These are phyloP conservation scores for Dryomyza anilis DNA, from an alignment of 2,888 invertebrate genomes.

Conservation along the genomic window DNA sequence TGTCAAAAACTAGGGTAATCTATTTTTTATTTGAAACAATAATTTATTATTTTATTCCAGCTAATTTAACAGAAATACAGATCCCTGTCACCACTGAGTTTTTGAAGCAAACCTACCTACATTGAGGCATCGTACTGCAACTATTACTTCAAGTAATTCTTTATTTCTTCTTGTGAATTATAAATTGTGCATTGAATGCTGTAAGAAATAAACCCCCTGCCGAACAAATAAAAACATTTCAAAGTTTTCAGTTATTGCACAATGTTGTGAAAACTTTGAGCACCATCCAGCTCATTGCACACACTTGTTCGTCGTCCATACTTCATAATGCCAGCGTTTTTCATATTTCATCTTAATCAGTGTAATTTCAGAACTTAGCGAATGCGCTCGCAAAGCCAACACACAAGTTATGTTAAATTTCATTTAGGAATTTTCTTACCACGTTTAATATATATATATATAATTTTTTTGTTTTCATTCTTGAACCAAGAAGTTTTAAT, in stretches of 20 bases:
- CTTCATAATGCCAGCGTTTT: too few relatives aligned
- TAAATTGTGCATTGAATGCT: background rate
- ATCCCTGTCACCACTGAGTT: conserved; percentile 1
- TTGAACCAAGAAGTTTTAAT: too few relatives aligned
- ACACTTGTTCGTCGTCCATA: too few relatives aligned
- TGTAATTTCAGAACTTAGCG: background rate
- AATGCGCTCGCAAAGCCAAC: background rate
- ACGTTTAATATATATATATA: too few relatives aligned
- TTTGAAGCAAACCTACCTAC: too few relatives aligned
- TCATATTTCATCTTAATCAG: conserved; percentile 16
- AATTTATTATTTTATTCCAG: conserved; percentile 6
- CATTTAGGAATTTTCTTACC: too few relatives aligned
- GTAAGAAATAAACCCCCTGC: too few relatives aligned
- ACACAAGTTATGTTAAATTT: background rate
- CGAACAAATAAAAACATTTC: background rate
- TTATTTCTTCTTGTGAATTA: background rate
- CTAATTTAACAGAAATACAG: background rate
- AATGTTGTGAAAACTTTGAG: background rate
- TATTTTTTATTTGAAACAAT: too few relatives aligned
- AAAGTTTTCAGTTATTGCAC: conserved; percentile 3
- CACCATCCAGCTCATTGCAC: too few relatives aligned
- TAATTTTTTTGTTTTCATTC: too few relatives aligned
- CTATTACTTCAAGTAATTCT: background rate
- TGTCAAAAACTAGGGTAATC: too few relatives aligned
- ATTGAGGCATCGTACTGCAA: too few relatives aligned